Evolutionary conservation across 2,888 invertebrate species (phyloP).

Genomic region (Coecobrya sp.): DNA sequence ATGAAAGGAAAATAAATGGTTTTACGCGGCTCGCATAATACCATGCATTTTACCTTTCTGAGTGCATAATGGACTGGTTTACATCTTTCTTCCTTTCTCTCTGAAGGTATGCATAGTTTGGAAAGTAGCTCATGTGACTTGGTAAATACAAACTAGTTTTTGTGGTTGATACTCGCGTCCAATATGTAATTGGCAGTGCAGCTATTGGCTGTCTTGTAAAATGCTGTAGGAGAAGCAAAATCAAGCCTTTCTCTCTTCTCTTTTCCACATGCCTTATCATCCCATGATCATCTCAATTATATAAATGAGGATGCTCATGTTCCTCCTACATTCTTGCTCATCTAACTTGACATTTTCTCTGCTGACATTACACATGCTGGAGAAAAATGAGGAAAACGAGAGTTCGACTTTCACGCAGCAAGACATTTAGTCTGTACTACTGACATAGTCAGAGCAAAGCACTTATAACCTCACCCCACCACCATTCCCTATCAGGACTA

Average conservation of each 20-base stretch:
- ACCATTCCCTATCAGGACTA: background rate
- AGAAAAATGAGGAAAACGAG: background rate
- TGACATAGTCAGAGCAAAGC: background rate
- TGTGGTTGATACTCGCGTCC: too few relatives aligned
- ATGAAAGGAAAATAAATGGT: background rate
- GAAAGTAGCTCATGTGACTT: too few relatives aligned
- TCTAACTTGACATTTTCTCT: slow-evolving; percentile 17
- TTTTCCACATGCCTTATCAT: background rate
- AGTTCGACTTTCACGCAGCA: background rate
- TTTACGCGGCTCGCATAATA: background rate
- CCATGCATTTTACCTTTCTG: too few relatives aligned
- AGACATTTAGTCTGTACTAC: background rate
- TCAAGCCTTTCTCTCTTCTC: too few relatives aligned
- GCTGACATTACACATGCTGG: background rate
- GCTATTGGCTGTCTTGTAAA: too few relatives aligned
- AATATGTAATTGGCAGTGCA: too few relatives aligned
- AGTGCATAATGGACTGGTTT: too few relatives aligned
- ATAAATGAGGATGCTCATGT: background rate
- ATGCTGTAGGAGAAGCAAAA: too few relatives aligned
- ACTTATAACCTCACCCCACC: background rate
- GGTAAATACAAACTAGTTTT: too few relatives aligned
- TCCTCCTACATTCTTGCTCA: background rate
- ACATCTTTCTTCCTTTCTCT: too few relatives aligned
- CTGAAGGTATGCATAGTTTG: too few relatives aligned
- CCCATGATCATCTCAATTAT: background rate